Evolutionary conservation across 2,113 vertebrate species (phyloP).

Genomic region (Leptobrachium ailaonicum): DNA sequence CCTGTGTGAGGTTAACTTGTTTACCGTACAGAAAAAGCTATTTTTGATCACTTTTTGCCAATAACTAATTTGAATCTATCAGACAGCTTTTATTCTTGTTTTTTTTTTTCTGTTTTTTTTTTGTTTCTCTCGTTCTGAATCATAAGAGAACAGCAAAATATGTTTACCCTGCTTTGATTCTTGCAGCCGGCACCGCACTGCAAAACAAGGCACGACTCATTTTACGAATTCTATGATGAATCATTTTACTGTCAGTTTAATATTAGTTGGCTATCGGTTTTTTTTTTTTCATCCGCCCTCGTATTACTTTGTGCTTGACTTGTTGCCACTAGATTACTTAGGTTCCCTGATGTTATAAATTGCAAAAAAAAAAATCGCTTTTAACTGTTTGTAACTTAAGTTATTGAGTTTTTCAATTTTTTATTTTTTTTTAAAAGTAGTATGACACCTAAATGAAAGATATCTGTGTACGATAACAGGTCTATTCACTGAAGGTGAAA

Average conservation of each 20-base stretch:
- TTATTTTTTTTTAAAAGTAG: too few species aligned
- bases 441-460: too few species aligned
- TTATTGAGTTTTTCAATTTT: too few species aligned
- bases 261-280: background rate
- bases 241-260: constrained; percentile 22
- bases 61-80: constrained; percentile 56
- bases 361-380: too few species aligned
- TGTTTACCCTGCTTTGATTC: constrained; percentile 21
- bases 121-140: constrained; percentile 33
- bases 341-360: too few species aligned
- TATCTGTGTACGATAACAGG: too few species aligned
- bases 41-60: constrained; percentile 78
- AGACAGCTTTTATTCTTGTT: constrained; percentile 43
- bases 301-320: too few species aligned
- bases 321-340: too few species aligned
- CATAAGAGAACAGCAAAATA: constrained; percentile 18
- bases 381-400: too few species aligned
- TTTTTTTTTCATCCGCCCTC: background rate
- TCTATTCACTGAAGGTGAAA: too few species aligned
- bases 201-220: constrained; percentile 24
- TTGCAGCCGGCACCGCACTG: constrained; percentile 1
- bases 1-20: constrained; percentile 86
- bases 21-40: constrained; percentile 76
- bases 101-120: background rate
- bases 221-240: constrained; percentile 22